A percentile compares a stretch with the other conserved stretches of the same genome.
Conservation (phyloP, 2,888 invertebrate genomes). For the Zelleria hepariella region DNA sequence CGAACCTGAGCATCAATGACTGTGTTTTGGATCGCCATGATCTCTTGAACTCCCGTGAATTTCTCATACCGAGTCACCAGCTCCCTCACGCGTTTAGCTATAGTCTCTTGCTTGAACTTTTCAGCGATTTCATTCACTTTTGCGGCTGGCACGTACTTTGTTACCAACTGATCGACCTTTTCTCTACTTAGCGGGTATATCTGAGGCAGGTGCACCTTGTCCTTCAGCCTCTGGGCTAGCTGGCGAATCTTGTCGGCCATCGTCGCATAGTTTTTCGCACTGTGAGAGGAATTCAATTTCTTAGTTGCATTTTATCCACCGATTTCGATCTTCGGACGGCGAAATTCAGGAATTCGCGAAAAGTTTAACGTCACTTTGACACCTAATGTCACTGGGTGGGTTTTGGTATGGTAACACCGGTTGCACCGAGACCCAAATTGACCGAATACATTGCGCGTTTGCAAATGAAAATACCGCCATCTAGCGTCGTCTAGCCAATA, state of each 20-base stretch:
- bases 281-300: slow-evolving; percentile 13
- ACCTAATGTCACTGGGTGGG: not conserved
- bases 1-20: slow-evolving; percentile 78
- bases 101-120: slow-evolving; percentile 43
- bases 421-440: no score
- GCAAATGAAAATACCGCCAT: not conserved
- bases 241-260: slow-evolving; percentile 59
- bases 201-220: slow-evolving; percentile 43
- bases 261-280: slow-evolving; percentile 30
- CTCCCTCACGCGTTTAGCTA: slow-evolving; percentile 49
- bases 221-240: slow-evolving; percentile 46
- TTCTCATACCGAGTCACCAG: slow-evolving; percentile 77
- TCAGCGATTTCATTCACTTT: slow-evolving; percentile 52
- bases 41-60: slow-evolving; percentile 83
- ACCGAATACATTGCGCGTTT: no score
- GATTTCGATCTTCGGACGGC: slow-evolving; percentile 9
- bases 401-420: not conserved
- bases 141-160: slow-evolving; percentile 46
- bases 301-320: slow-evolving; percentile 25
- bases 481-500: not conserved
- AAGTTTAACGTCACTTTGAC: not conserved
- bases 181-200: slow-evolving; percentile 34
- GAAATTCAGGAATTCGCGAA: not conserved
- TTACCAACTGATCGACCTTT: slow-evolving; percentile 50
- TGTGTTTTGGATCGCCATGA: slow-evolving; percentile 79